These are phyloP conservation scores for Lysandra coridon DNA, from an alignment of 2,888 invertebrate genomes.

Conservation along the genomic window DNA sequence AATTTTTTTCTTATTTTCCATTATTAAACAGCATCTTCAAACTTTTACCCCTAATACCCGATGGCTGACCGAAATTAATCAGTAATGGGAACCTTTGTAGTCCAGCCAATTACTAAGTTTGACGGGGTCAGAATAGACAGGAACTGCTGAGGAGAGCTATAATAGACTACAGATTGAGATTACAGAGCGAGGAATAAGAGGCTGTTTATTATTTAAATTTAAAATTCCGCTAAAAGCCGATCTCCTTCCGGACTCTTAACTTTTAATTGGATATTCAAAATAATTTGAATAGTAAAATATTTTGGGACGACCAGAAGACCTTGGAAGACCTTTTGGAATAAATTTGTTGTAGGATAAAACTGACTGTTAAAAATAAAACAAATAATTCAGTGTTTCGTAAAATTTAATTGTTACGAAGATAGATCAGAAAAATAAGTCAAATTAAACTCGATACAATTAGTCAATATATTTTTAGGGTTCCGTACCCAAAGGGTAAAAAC, in stretches of 20 bases:
- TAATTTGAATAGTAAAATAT: not conserved
- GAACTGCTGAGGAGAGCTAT: not conserved
- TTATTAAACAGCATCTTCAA: not conserved
- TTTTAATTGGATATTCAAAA: slow-evolving; percentile 3
- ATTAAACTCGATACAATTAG: too few species aligned
- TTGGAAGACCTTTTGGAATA: too few species aligned
- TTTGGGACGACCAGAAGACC: not conserved
- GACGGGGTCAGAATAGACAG: not conserved
- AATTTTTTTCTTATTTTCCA: too few species aligned
- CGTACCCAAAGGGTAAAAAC: too few species aligned
- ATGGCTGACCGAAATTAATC: not conserved
- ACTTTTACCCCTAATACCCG: not conserved
- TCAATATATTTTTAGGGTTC: too few species aligned
- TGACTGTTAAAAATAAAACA: too few species aligned
- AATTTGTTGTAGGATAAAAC: too few species aligned
- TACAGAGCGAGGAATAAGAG: slow-evolving; percentile 22
- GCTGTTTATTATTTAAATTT: slow-evolving; percentile 20
- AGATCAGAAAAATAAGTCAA: too few species aligned
- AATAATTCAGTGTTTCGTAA: too few species aligned
- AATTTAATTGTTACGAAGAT: too few species aligned
- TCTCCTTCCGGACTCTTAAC: not conserved
- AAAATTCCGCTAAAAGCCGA: slow-evolving; percentile 17
- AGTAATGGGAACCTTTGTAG: not conserved
- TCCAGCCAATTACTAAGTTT: slow-evolving; percentile 31
- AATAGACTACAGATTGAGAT: slow-evolving; percentile 25